Percentiles rank a stretch among this genome's conserved stretches.
phyloP scores from a whole-genome alignment of 64 coral and sea anemone genomes.

The Montipora foliosa region DNA sequence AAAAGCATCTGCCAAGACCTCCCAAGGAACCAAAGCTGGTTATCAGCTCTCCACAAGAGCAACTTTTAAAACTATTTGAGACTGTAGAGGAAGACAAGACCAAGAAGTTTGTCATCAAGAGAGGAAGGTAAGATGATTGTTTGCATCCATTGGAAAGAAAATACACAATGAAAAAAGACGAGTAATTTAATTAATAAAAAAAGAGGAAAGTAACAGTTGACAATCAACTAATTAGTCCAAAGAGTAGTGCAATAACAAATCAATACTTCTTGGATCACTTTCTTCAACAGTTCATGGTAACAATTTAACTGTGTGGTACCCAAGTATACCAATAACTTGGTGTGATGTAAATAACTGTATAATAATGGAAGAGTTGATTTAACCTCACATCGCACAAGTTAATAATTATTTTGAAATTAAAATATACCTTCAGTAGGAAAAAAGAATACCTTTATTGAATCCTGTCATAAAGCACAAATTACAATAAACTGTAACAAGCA shows the following conservation, averaged over 20 bases:
- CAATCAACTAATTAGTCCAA: no score
- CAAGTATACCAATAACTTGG: no score
- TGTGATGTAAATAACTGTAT: no score
- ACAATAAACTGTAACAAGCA: neutral
- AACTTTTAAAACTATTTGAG: slow-evolving; percentile 96
- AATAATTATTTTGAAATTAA: no score
- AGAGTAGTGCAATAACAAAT: no score
- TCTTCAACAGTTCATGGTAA: no score
- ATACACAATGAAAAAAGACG: neutral
- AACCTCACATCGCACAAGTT: no score
- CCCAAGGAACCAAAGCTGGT: slow-evolving; percentile 90
- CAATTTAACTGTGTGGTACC: no score
- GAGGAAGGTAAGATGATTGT: slow-evolving; percentile 83
- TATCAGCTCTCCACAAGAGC: slow-evolving; percentile 76
- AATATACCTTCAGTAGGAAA: no score
- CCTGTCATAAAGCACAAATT: neutral
- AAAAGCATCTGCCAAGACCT: slow-evolving; percentile 70
- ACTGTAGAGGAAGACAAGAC: slow-evolving; percentile 90
- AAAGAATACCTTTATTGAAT: neutral
- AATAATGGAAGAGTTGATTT: no score
- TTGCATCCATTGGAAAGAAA: neutral
- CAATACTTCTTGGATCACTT: no score
- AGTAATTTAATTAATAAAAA: neutral
- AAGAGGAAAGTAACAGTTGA: no score
- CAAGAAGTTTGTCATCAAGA: slow-evolving; percentile 93